Evolutionary conservation across 2,113 vertebrate genomes (phyloP).

Genomic region (Vidua chalybeata): DNA sequence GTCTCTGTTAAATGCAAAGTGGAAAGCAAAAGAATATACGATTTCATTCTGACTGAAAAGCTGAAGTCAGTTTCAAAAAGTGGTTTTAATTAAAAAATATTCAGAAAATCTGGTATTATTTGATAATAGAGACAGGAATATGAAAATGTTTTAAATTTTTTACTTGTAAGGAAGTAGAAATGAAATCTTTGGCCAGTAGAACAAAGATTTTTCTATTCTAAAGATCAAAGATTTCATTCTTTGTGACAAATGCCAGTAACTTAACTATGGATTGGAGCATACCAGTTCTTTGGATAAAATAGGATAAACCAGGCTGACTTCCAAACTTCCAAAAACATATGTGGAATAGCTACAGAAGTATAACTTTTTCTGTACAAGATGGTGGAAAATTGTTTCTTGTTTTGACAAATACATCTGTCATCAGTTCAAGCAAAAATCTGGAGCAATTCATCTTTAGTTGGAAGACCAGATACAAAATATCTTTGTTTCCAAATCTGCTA

Average conservation of each 20-base stretch:
- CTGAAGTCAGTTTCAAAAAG: not conserved
- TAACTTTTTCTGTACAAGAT: not conserved
- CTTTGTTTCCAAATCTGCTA: not conserved
- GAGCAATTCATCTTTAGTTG: not conserved
- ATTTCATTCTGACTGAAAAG: not conserved
- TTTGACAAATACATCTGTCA: not conserved
- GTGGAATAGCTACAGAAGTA: not conserved
- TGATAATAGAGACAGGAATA: not conserved
- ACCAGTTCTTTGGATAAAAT: not conserved
- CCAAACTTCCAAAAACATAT: not conserved
- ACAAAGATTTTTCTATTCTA: not conserved
- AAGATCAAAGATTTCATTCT: not conserved
- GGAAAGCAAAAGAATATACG: not conserved
- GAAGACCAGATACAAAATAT: not conserved
- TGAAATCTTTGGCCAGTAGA: not conserved
- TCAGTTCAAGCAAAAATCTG: not conserved
- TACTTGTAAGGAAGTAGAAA: not conserved
- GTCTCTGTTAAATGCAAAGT: not conserved
- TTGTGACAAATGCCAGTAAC: not conserved
- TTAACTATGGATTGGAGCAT: not conserved
- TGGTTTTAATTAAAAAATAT: not conserved
- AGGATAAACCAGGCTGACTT: not conserved
- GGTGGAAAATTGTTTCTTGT: not conserved
- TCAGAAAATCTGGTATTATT: not conserved
- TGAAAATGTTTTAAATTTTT: not conserved